phyloP scores from a whole-genome alignment of 1,140 invertebrate species.

The Zaprionus kolodkinae region DNA sequence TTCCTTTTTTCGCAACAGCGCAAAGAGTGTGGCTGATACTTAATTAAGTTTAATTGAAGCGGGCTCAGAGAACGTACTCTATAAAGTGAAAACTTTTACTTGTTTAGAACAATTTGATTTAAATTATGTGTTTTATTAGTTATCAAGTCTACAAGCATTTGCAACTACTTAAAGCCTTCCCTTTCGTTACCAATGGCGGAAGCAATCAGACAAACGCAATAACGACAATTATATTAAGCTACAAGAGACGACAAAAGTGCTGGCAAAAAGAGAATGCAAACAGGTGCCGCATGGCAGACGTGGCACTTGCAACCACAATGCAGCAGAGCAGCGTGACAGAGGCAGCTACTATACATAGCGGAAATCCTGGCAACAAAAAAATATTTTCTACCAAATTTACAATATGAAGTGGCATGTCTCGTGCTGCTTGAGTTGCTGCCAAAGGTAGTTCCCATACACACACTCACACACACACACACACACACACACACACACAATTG shows the following conservation, averaged over 20 bases:
- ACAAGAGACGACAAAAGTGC: constrained; percentile 25
- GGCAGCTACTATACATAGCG: constrained; percentile 40
- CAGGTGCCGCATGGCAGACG: constrained; percentile 18
- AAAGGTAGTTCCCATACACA: constrained; percentile 46
- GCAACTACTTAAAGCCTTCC: background rate
- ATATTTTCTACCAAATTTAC: constrained; percentile 77
- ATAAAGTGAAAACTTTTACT: background rate
- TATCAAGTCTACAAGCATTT: background rate
- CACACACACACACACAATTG: constrained; percentile 1
- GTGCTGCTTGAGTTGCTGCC: constrained; percentile 43
- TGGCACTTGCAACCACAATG: constrained; percentile 18
- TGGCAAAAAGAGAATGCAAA: constrained; percentile 17
- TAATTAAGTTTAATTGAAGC: background rate
- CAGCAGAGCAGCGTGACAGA: background rate
- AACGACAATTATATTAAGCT: constrained; percentile 41
- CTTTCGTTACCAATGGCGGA: constrained; percentile 11
- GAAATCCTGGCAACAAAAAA: constrained; percentile 72
- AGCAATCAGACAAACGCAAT: constrained; percentile 35
- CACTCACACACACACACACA: constrained; percentile 13
- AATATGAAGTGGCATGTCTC: constrained; percentile 65
- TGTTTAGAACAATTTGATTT: background rate
- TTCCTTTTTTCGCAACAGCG: background rate
- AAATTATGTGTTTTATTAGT: background rate
- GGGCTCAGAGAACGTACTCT: background rate
- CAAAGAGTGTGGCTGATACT: background rate